Evolutionary conservation across 2,797 vertebrate species (phyloP), one percentile per base, ranked within the genome.

Genomic region (Karalla daura): DNA sequence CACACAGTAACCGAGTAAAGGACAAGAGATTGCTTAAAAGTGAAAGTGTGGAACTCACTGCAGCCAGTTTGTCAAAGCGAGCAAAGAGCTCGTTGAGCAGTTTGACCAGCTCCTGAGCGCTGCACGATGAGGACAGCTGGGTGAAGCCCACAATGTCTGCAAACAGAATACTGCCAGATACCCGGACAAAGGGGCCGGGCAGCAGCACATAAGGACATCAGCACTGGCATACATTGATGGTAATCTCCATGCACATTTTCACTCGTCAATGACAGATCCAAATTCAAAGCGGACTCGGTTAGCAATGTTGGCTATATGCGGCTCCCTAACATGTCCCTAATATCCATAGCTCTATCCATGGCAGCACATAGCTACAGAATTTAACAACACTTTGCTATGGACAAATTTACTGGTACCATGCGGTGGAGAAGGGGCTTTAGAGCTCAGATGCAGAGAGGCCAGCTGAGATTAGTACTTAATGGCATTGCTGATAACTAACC

Each of bases 81-180:
- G 97, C 97, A 0, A 98, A 98, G 58, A 98, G 94, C 86, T 98
- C 96, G 0, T 98, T 98, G 53, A 98, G 94, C 70, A 98, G 92
- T 75, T 98, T 98, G 76, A 98, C 97, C 39, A 98, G 92, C 87
- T 98, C 96, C 74, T 98, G 97, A 49, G 97, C 97, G 0, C 95
- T 98, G 91, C 97, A 98, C 61, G 93, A 90, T 0, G 97, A 98
- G 0, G 97, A 98, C 44, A 98, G 93, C 88, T 98, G 97, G 0
- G 97, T 98, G 90, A 98, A 98, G 72, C 97, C 97, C 56, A 98
- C 97, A 0, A 98, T 98, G 87, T 98, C 97, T 0, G 97, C 97
- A 52, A 98, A 98, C 79, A 98, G 89, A 93, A 98, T 98, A 84
- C 97, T 98, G 93, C 47, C 75, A 3, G 0, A 56, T 41, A 58